Evolutionary conservation across 2,113 vertebrate genomes (phyloP), one percentile per base, ranked within the genome.

Genomic region (Myiagra hebetior): DNA sequence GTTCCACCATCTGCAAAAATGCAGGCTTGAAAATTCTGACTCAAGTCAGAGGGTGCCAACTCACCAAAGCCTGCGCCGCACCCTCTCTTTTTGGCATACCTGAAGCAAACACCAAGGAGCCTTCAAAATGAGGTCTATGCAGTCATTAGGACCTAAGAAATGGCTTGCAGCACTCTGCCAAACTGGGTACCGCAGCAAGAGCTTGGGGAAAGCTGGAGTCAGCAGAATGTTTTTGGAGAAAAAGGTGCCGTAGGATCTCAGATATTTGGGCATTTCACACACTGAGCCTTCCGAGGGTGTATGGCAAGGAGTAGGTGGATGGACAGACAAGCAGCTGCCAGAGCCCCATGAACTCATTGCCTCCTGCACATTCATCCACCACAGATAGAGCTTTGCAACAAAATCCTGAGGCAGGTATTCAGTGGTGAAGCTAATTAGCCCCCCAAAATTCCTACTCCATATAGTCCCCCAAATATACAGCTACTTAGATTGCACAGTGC

Each of bases 71-170:
- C 75, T 46, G 70, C 18, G 68, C 94, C 88, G 21, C 94, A 2
- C 94, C 95, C 91, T 95, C 75, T 76, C 53, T 90, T 94, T 95
- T 85, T 96, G 88, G 90, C 93, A 89, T 82, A 79, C 47, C 57
- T 68, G 86, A 73, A 96, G 68, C 63, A 87, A 89, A 88, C 73
- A 69, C 46, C 31, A 11, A 26, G 84, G 88, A 94, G 72, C 46
- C 81, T 96, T 93, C 85, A 91, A 81, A 94, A 96, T 91, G 89
- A 96, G 79, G 39, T 37, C 57, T 94, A 78, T 62, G 76, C 37
- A 84, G 33, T 96, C 87, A 57, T 72, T 69, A 72, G 75, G 57
- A 93, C 93, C 85, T 91, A 56, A 55, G 55, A 86, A 97, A 95
- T 74, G 73, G 68, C 80, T 95, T 65, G 33, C 77, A 94, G 82